Percentiles rank a stretch among this genome's conserved stretches.
Evolutionary conservation across 1,140 invertebrate genomes (phyloP).

Genomic region (Eurosta solidaginis): DNA sequence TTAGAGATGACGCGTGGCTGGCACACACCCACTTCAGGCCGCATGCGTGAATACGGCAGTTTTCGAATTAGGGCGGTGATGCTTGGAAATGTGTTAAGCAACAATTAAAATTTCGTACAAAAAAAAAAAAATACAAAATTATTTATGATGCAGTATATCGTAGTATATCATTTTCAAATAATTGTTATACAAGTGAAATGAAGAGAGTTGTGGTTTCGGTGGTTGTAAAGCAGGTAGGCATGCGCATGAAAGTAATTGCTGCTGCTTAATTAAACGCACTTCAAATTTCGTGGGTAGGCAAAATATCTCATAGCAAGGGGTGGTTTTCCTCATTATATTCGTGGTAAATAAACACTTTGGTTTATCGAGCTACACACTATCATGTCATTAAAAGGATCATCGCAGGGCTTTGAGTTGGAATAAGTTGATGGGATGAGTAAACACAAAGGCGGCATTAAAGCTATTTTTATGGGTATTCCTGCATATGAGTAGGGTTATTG

Average conservation of each 20-base stretch:
- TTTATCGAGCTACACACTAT: neutral
- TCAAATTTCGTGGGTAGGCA: neutral
- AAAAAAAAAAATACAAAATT: too few species aligned
- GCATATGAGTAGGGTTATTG: too few species aligned
- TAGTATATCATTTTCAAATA: constrained; percentile 20
- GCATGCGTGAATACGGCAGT: neutral
- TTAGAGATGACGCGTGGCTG: neutral
- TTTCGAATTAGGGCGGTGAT: neutral
- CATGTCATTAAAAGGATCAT: neutral
- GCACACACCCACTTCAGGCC: neutral
- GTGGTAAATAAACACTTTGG: neutral
- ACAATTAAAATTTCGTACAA: neutral
- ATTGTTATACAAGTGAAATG: neutral
- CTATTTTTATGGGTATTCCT: too few species aligned
- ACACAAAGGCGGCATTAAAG: too few species aligned
- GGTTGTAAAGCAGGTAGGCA: neutral
- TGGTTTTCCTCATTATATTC: neutral
- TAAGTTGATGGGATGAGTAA: too few species aligned
- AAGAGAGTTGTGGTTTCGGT: neutral
- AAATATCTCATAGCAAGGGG: neutral
- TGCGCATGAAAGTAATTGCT: constrained; percentile 15
- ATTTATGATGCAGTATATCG: too few species aligned
- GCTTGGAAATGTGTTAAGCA: neutral
- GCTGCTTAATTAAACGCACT: neutral
- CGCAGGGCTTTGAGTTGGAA: too few species aligned